Evolutionary conservation across 1,140 invertebrate genomes (phyloP).

Genomic region (Campoletis sonorensis): DNA sequence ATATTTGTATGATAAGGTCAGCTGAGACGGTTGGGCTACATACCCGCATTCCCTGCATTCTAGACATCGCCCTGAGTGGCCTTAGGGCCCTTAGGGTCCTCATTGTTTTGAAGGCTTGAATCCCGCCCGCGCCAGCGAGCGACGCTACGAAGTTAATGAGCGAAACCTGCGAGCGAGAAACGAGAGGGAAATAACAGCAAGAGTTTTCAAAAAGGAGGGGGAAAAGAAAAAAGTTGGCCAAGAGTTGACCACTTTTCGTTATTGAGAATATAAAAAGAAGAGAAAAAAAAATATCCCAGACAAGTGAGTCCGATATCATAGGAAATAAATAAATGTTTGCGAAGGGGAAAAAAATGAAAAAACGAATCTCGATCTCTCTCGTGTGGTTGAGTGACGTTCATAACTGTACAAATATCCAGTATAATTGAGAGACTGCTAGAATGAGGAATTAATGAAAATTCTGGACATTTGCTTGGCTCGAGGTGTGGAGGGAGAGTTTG

Average conservation of each 20-base stretch:
- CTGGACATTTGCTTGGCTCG: background rate
- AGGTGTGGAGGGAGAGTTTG: background rate
- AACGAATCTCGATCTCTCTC: slow-evolving; percentile 53
- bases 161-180: slow-evolving; percentile 88
- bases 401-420: background rate
- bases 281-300: slow-evolving; percentile 35
- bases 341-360: background rate
- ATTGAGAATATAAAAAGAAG: background rate
- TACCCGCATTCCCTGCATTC: slow-evolving; percentile 99
- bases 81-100: slow-evolving; percentile 95
- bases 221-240: background rate
- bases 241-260: slow-evolving; percentile 31
- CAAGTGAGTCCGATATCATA: background rate
- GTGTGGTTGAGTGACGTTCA: slow-evolving; percentile 32
- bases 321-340: background rate
- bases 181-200: slow-evolving; percentile 72
- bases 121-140: slow-evolving; percentile 93
- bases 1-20: slow-evolving; percentile 66
- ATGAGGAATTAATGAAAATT: background rate
- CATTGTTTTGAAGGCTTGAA: slow-evolving; percentile 99
- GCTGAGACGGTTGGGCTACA: slow-evolving; percentile 80
- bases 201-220: slow-evolving; percentile 46
- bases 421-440: background rate
- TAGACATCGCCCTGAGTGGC: slow-evolving; percentile 95
- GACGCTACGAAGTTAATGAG: slow-evolving; percentile 98